Evolutionary conservation across 1,140 invertebrate genomes (phyloP), one percentile per base, ranked within the genome.

Genomic region (Pseudomyrmex dendroicus): DNA sequence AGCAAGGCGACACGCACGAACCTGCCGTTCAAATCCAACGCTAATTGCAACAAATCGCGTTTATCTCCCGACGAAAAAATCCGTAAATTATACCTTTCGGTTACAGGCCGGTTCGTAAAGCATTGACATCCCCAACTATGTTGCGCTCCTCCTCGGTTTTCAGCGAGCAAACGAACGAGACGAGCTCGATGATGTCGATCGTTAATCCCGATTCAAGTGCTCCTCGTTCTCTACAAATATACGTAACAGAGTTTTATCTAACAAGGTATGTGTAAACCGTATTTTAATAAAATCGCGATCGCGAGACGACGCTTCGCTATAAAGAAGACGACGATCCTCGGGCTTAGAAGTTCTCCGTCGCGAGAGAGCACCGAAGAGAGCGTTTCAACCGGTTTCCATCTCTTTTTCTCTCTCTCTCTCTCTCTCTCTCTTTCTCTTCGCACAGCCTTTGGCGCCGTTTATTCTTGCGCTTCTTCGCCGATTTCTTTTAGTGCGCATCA

Each of bases 401-500:
- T 35, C 35, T 35, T 7, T 35, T 7, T 35, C 0, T 35, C 7
- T 35, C 35, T 35, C 35, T 35, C 0, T 35, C 7, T 35, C 35
- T 35, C 35, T 35, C 35, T 35, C 5, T 35, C 0, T 35, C 5
- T 35, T 20, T 20, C 35, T 35, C 35, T 35, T 35, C 74, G 85
- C 86, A 52, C 54, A 67, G 73, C 86, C 82, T 74, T 87, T 85
- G 86, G 83, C 86, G 83, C 86, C 86, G 86, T 87, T 76, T 67
- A 72, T 87, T 87, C 83, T 87, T 78, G 57, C 22, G 83, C 82
- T 48, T 67, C 82, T 87, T 74, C 73, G 80, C 50, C 57, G 66
- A 72, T 70, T 70, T 82, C 80, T 87, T 25, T 25, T 73, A 35
- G 15, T 20, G 25, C 59, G 78, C 70, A 22, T 25, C 73, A 22